Percentiles rank a stretch among this genome's conserved stretches.
These are phyloP conservation scores for Choristoneura fumiferana DNA, from an alignment of 1,140 invertebrate genomes.

Conservation along the genomic window DNA sequence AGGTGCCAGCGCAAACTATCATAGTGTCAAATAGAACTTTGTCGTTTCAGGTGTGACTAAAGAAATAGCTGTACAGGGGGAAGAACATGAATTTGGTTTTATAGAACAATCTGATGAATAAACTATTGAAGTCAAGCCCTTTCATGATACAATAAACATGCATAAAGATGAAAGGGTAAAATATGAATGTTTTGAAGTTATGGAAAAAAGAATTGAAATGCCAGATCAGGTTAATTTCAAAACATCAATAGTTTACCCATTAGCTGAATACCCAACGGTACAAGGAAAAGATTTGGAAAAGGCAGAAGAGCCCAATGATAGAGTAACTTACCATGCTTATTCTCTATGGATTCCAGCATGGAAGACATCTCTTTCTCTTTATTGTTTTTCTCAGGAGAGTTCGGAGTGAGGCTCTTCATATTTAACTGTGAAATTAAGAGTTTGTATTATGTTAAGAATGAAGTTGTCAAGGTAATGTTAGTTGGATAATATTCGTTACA, in stretches of 20 bases:
- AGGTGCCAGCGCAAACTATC: not conserved
- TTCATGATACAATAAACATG: conserved; percentile 63
- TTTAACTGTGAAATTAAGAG: conserved; percentile 51
- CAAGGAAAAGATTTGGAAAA: not conserved
- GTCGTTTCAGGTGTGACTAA: conserved; percentile 16
- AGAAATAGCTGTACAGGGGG: conserved; percentile 37
- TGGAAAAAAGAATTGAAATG: conserved; percentile 23
- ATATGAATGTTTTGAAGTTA: conserved; percentile 73
- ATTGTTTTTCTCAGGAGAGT: conserved; percentile 78
- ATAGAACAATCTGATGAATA: conserved; percentile 81
- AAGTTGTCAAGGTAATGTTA: too few species aligned
- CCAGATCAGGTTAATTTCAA: conserved; percentile 48
- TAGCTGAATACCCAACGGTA: conserved; percentile 23
- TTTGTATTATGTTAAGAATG: not conserved
- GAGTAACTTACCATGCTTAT: conserved; percentile 84
- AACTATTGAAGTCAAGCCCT: conserved; percentile 80
- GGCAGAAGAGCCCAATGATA: not conserved
- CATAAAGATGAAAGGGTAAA: conserved; percentile 73
- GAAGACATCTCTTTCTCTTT: conserved; percentile 84
- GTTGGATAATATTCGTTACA: too few species aligned
- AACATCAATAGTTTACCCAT: conserved; percentile 81
- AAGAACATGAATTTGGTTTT: conserved; percentile 8
- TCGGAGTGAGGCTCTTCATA: conserved; percentile 67
- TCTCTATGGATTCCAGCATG: conserved; percentile 87
- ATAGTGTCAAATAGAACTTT: not conserved